Evolutionary conservation across 1,140 invertebrate species (phyloP), one percentile per base, ranked within the genome.

Genomic region (Drosophila mauritiana): DNA sequence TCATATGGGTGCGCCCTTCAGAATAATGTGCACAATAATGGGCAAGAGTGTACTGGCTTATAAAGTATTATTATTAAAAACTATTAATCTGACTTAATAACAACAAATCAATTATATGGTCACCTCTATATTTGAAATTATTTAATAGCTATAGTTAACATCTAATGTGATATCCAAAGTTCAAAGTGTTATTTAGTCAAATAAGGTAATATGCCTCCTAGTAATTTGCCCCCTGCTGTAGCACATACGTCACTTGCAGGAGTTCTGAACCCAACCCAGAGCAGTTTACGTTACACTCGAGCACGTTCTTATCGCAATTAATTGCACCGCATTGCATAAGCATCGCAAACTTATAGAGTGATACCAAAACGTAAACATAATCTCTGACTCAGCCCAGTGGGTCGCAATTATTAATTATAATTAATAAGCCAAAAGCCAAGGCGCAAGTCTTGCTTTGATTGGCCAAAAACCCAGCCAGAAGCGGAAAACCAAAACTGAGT

Each of bases 231-330:
- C 42, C 13, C 59, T 34, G 43, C 45, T 64, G 58, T 67, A 40
- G 7, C 15, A 12, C 17, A 15, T 4, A 62, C 43, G 58, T 63
- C 13, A 62, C 46, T 25, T 46, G n/a, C 20, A 4, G 17, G 8
- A n/a, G 25, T 37, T 37, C 10, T 39, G 20, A 49, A 17, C 37
- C 46, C 8, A 43, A 13, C 37, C 45, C 46, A 46, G n/a, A 25
- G 49, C 11, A 39, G 3, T 52, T 17, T 3, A 20, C 46, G 58
- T 62, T 53, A 53, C 58, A 62, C 37, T 53, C 37, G 20, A 70
- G 67, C 67, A 70, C 67, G 65, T 70, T 72, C 68, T 72, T 70
- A 70, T 70, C 65, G 12, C 7, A 48, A 27, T 72, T 57, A 72
- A 70, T 42, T 57, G 51, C 64, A 36, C 7, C 25, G 25, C 27